Evolutionary conservation across 2,797 vertebrate genomes (phyloP), one percentile per base, ranked within the genome.

Genomic region (Lacerta viridis): DNA sequence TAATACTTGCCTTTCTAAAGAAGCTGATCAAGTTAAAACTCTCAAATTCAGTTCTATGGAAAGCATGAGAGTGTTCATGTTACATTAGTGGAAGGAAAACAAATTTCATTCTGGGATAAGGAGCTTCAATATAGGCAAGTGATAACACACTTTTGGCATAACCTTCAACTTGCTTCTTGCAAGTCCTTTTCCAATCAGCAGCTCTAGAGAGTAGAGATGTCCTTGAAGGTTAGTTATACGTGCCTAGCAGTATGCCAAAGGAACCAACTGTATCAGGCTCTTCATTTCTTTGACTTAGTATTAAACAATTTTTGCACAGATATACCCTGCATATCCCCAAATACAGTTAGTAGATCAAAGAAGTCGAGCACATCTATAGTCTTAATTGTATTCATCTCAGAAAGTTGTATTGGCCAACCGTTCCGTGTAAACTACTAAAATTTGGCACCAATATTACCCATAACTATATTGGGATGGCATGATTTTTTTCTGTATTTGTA

Each of bases 391-490:
- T 75, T 36, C 72, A 39, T 18, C 17, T 36, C 29, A 39, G 36
- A 75, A 75, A 20, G 15, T 80, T 90, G n/a, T 90, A 87, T 87
- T 74, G 80, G 92, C 41, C 81, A 90, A 36, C 41, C 5, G 15
- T 27, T 69, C 27, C 27, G 17, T 64, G 69, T 27, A 36, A 6
- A 10, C n/a, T 81, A 81, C n/a, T 74, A 75, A 72, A 74, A 74
- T 7, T 17, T 41, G 11, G 50, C 20, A 25, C 3, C 20, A 29
- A 3, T 86, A 18, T 5, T 77, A n/a, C 69, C 33, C n/a, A 36
- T 71, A 18, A 15, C 41, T 74, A 43, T 8, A 78, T 78, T 43
- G 36, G 1, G 11, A n/a, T 74, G 33, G 25, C 76, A 33, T 82
- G 46, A 78, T 27, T 84, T 7, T 7, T 76, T 55, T 89, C 91